Conservation (phyloP, 1,140 invertebrate genomes). For the Ooceraea biroi region DNA sequence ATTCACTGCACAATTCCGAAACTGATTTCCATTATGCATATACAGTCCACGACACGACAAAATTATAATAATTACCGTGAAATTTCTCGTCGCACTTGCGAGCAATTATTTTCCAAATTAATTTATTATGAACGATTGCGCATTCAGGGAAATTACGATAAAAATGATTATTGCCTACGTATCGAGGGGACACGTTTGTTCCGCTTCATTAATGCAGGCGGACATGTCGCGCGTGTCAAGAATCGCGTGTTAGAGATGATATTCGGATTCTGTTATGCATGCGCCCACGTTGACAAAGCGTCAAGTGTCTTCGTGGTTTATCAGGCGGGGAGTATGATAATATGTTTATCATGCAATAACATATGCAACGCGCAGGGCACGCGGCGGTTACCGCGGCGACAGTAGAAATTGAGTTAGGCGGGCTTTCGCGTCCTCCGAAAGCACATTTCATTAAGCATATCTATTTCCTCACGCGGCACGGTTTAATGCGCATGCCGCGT, state of each 20-base stretch:
- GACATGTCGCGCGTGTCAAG: slow-evolving; percentile 5
- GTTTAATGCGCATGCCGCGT: slow-evolving; percentile 64
- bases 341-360: slow-evolving; percentile 65
- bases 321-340: slow-evolving; percentile 71
- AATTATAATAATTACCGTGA: slow-evolving; percentile 2
- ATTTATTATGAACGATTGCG: slow-evolving; percentile 11
- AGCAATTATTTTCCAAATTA: slow-evolving; percentile 6
- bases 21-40: background rate
- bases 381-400: slow-evolving; percentile 44
- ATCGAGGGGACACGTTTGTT: background rate
- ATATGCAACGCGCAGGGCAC: slow-evolving; percentile 36
- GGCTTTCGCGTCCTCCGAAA: slow-evolving; percentile 48
- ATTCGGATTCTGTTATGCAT: background rate
- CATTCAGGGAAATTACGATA: background rate
- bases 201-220: background rate
- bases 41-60: background rate
- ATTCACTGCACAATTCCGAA: background rate
- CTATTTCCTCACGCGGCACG: slow-evolving; percentile 63
- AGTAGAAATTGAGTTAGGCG: slow-evolving; percentile 71
- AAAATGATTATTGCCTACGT: slow-evolving; percentile 16
- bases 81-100: slow-evolving; percentile 31
- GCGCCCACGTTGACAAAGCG: background rate
- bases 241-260: slow-evolving; percentile 18
- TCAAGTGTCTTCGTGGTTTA: slow-evolving; percentile 63
- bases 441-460: slow-evolving; percentile 73